A percentile compares a stretch with the other conserved stretches of the same genome.
Evolutionary conservation across 1,140 invertebrate genomes (phyloP).

Genomic region (Bilobella aurantiaca): DNA sequence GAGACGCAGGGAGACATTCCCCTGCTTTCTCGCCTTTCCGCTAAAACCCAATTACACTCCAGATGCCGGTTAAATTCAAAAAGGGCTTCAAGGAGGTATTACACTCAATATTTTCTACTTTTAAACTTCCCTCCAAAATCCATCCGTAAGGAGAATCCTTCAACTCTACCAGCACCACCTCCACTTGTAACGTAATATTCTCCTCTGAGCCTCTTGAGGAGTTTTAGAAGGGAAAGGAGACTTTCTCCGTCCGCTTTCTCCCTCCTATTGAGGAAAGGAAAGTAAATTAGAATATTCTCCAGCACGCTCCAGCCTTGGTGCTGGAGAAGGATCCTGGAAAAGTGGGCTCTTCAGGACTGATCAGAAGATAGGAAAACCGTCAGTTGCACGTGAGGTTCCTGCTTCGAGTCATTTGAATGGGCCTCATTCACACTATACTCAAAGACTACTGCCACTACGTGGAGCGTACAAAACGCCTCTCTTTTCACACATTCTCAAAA

Average conservation of each 20-base stretch:
- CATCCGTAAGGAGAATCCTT: not conserved
- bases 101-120: too few species aligned
- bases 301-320: not conserved
- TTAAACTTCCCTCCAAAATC: too few species aligned
- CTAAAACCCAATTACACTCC: not conserved
- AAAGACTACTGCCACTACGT: not conserved
- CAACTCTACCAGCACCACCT: not conserved
- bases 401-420: too few species aligned
- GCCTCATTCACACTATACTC: not conserved
- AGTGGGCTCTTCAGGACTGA: not conserved
- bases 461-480: not conserved
- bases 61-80: not conserved
- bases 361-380: slow-evolving; percentile 5
- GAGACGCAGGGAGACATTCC: not conserved
- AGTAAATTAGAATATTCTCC: slow-evolving; percentile 6
- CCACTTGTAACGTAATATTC: not conserved
- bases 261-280: not conserved
- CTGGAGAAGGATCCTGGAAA: not conserved
- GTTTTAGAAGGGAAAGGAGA: not conserved
- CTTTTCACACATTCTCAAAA: too few species aligned
- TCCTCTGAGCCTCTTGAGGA: too few species aligned
- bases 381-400: not conserved
- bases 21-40: not conserved
- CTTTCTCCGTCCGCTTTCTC: not conserved
- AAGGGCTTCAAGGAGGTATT: not conserved